A percentile compares a stretch with the other conserved stretches of the same genome.
Evolutionary conservation across 1,140 invertebrate species (phyloP).

Genomic region (Melipona quadrifasciata): DNA sequence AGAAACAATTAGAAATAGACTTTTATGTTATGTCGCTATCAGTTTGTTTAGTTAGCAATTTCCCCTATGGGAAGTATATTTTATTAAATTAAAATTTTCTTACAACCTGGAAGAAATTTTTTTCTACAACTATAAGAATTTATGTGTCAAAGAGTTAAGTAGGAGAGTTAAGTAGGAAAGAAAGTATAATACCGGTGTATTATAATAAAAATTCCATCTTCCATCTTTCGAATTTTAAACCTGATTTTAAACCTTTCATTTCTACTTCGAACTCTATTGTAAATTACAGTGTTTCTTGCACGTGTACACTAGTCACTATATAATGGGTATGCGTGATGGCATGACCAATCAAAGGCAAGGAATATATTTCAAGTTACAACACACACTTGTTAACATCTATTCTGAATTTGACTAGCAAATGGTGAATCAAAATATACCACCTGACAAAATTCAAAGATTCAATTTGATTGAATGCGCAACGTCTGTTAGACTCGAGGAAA

Average conservation of each 20-base stretch:
- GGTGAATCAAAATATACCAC: neutral
- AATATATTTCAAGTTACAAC: neutral
- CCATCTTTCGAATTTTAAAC: neutral
- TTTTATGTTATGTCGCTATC: no score
- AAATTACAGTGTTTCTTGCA: neutral
- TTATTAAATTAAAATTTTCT: no score
- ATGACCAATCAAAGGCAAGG: neutral
- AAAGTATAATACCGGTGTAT: neutral
- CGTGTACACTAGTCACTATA: neutral
- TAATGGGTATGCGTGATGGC: neutral
- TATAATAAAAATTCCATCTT: neutral
- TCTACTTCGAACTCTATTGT: neutral
- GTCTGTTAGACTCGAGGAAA: neutral
- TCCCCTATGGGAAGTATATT: no score
- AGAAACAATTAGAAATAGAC: no score
- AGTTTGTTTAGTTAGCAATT: no score
- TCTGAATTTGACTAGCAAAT: neutral
- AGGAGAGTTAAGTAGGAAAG: neutral
- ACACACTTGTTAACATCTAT: neutral
- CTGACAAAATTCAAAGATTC: constrained; percentile 1
- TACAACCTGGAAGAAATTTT: no score
- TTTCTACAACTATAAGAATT: no score
- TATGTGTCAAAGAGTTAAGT: neutral
- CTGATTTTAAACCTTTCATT: neutral
- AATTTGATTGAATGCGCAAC: neutral